Evolutionary conservation across 1,140 invertebrate species (phyloP), one percentile per base, ranked within the genome.

Genomic region (Scaptodrosophila lebanonensis): DNA sequence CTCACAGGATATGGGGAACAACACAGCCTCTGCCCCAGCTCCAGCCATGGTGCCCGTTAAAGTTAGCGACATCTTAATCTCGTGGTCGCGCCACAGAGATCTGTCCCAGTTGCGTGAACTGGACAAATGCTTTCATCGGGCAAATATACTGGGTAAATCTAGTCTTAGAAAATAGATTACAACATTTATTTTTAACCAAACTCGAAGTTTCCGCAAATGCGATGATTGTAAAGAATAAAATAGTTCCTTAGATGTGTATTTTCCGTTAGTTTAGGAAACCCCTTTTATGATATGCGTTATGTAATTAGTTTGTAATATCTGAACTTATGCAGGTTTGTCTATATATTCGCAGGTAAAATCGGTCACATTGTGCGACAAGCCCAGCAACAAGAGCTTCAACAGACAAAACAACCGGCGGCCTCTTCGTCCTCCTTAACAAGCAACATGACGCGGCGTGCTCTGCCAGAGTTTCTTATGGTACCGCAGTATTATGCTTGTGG

Each of bases 401-500:
- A 5, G 61, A 48, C 16, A 33, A 60, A 7, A 30, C 61, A 11
- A 40, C 57, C 1, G 45, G 61, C 51, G 6, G 43, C 61, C 5
- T 54, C 62, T 2, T 66, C 72, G 12, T 64, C 63, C 13, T 51
- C 57, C 18, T 63, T 53, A 33, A 47, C 22, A 3, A 25, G 20
- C 12, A 49, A 36, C 8, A 45, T 67, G 35, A 43, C 51, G 43
- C 77, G 63, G 11, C 73, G 64, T 2, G 52, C 56, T 11, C 27
- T 85, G 48, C 71, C 83, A 12, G 84, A 86, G 35, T 67, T 63
- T 54, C 56, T 86, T 22, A 63, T 82, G 52, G 83, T 86, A 58
- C 84, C 84, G 40, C 84, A 85, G 76, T 86, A 84, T 83, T 86
- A 86, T 62, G 61, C 58, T 16, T 49, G 63, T 59, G 83, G 84